Base-by-base conservation (phyloP, 2,888 invertebrate genomes). In the Caenorhabditis zanzibari region DNA sequence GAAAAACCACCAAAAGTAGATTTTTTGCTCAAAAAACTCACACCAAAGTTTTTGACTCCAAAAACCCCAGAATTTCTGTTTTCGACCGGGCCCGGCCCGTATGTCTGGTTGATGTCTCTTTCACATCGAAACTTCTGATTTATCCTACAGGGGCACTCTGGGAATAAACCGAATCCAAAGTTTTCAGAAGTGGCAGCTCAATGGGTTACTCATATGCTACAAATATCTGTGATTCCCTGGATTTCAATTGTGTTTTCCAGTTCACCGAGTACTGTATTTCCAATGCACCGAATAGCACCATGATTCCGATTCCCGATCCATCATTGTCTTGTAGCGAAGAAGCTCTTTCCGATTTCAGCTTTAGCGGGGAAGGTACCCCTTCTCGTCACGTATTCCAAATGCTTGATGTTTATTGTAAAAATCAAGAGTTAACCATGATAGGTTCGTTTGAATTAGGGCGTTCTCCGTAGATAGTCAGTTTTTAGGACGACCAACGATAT, bases 401-500 rank as follows among this genome's bases (percentile, higher is more conserved):
- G 2, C 24, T 68, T 10, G 61, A 69, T 9, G 52, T 81, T 9
- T n/a, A 4, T 10, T 81, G 81, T 44, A 61, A 19, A 54, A 38
- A 59, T 14, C 1, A 14, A 9, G n/a, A 16, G 24, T 2, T 19
- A 19, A 47, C 28, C 0, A 32, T 81, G 66, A 74, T 81, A 19
- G 80, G 80, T 54, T 28, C n/a, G 12, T 28, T 47, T 14, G 35
- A 47, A 47, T 10, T 6, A 10, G 6, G 22, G 1, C 10, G n/a
- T 35, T 47, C 6, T 7, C 10, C 4, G 22, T 38, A 26, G n/a
- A 12, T 35, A 6, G 24, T 35, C 38, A 35, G 10, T 1, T 26
- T 69, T 38, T 52, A 77, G 77, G 77, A 5, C 61, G 80, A 0
- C 58, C 64, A 9, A 47, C 16, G 38, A 41, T 73, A 0, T 80